A percentile compares a stretch with the other conserved stretches of the same genome.
Conservation (phyloP, 92 coral and sea anemone genomes). For the Porites divaricata region DNA sequence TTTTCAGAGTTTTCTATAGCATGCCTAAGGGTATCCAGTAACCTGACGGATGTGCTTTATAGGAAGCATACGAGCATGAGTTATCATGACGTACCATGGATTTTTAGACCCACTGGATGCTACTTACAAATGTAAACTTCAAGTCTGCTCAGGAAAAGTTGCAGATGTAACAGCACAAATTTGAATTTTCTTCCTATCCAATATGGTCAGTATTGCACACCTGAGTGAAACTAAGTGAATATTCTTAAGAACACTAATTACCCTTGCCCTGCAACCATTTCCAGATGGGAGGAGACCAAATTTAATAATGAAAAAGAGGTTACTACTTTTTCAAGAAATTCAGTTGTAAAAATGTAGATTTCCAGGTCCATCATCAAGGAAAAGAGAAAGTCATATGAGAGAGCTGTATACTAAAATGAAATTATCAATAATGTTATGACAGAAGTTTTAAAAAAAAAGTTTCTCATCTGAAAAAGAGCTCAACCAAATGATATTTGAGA, state of each 20-base stretch:
- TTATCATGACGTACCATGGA: too few relatives aligned
- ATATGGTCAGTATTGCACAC: too few relatives aligned
- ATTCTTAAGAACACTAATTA: neutral
- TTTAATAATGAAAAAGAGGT: neutral
- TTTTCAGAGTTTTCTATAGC: too few relatives aligned
- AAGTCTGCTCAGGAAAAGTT: too few relatives aligned
- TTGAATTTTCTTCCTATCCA: too few relatives aligned
- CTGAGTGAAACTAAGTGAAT: too few relatives aligned
- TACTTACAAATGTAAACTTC: too few relatives aligned
- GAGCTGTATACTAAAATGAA: slow-evolving; percentile 1
- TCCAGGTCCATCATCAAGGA: neutral
- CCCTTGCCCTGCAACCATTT: neutral
- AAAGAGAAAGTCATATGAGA: neutral
- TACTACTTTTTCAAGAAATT: neutral
- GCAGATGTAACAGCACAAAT: too few relatives aligned
- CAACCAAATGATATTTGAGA: slow-evolving; percentile 90
- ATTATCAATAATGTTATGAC: slow-evolving; percentile 4
- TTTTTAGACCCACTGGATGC: too few relatives aligned
- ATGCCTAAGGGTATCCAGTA: too few relatives aligned
- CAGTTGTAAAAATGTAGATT: neutral
- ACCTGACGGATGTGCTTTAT: too few relatives aligned
- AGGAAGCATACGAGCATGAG: too few relatives aligned
- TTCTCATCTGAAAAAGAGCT: slow-evolving; percentile 1
- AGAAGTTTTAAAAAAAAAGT: slow-evolving; percentile 20
- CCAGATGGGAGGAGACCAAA: neutral